Evolutionary conservation across 2,797 vertebrate genomes (phyloP), one percentile per base, ranked within the genome.

Genomic region (Amazonetta brasiliensis): DNA sequence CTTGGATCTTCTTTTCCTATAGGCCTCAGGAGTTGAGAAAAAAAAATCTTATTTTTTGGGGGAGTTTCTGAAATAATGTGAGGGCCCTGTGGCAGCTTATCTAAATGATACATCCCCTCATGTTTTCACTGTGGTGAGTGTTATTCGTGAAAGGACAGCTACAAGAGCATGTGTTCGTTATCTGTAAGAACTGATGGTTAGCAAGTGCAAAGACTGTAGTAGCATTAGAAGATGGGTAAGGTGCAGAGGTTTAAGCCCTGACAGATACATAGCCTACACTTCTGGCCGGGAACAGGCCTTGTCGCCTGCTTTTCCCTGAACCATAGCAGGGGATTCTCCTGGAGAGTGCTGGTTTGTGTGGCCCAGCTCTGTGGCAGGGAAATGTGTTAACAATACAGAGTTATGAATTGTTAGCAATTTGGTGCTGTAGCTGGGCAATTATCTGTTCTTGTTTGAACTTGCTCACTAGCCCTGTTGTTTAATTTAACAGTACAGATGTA

Each of bases 181-280:
- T 28, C 31, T 64, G n/a, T 23, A 74, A 66, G 69, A 85, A 67
- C n/a, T 48, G 35, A 52, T 8, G 31, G 54, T 19, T 13, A 44
- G 3, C 19, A 68, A 37, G 54, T 0, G 1, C 28, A 35, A 71
- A 60, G 66, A 13, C 26, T 72, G 68, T 7, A 8, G 11, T 1
- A 66, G 48, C 16, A 62, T 33, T 6, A 25, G 16, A 71, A 17
- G 25, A 71, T 31, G 16, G 30, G 39, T 54, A 39, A 89, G 30
- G 50, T 22, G 33, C 23, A 48, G 75, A 74, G 43, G 9, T 74
- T 87, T 79, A 87, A 93, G 39, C 26, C 20, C 18, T 79, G 59
- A 26, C 39, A 50, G 20, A 68, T 56, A 44, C 44, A 63, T 2
- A 39, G 7, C 28, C 39, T 50, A 23, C 12, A 12, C 22, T 91